phyloP scores from a whole-genome alignment of 23 tunicate species.

The Trididemnum clinides region DNA sequence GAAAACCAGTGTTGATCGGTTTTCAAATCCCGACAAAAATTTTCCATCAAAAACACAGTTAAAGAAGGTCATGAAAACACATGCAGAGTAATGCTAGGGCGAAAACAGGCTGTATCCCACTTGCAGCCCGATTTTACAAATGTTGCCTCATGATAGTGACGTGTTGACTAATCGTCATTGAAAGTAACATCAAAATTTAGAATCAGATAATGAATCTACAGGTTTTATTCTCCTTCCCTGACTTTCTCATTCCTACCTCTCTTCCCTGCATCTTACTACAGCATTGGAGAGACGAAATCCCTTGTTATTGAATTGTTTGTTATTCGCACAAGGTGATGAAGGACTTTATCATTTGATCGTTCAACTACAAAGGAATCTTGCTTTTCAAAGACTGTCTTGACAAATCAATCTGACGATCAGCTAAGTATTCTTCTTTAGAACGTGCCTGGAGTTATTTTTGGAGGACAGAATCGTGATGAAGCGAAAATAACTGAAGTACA shows the following conservation, averaged over 20 bases:
- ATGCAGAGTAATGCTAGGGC: background rate
- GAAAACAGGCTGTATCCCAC: background rate
- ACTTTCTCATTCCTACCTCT: too few species aligned
- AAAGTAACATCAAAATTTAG: too few species aligned
- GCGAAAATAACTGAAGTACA: constrained; percentile 11
- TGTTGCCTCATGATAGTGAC: too few species aligned
- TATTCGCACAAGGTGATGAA: too few species aligned
- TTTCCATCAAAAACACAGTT: background rate
- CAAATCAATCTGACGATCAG: background rate
- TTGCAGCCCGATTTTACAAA: background rate
- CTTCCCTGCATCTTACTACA: too few species aligned
- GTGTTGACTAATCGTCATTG: too few species aligned
- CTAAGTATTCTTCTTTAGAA: background rate
- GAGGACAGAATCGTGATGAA: background rate
- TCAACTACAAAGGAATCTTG: too few species aligned
- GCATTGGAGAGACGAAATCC: too few species aligned
- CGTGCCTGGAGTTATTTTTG: background rate
- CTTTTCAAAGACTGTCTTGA: background rate
- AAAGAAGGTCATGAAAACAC: background rate
- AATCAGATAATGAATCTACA: too few species aligned
- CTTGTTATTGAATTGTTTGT: too few species aligned
- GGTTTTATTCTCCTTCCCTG: too few species aligned
- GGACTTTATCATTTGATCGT: too few species aligned
- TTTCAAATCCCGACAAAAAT: background rate
- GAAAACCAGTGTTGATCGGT: background rate